These are phyloP conservation scores for Centropyge bicolor DNA, from an alignment of 2,797 vertebrate species.

Conservation along the genomic window DNA sequence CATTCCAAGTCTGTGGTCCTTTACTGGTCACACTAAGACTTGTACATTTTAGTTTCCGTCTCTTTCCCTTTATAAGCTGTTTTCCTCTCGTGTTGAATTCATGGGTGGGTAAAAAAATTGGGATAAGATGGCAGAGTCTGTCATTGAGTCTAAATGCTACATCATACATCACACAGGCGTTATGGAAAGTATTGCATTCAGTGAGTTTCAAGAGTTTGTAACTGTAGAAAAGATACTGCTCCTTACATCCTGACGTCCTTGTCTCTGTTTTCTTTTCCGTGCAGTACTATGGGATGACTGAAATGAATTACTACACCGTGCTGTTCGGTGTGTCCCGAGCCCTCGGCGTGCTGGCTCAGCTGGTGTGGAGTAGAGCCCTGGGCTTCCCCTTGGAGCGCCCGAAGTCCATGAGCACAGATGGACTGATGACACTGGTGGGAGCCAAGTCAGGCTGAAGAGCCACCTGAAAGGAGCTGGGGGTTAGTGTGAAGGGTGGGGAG, in stretches of 20 bases:
- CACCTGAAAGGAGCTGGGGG: constrained; percentile 56
- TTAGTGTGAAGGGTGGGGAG: constrained; percentile 72
- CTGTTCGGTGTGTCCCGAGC: constrained; percentile 96
- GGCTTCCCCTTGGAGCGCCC: constrained; percentile 96
- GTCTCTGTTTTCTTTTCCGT: constrained; percentile 18
- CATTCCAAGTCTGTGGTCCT: no score
- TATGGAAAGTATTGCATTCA: no score
- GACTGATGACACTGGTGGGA: constrained; percentile 93
- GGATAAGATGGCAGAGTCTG: no score
- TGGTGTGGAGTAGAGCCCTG: constrained; percentile 95
- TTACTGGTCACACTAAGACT: no score
- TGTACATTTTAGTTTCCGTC: no score
- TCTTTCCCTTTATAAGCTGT: no score
- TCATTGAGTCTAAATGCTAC: no score
- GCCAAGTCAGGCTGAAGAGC: constrained; percentile 89
- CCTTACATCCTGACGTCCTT: not conserved
- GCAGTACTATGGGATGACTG: constrained; percentile 97
- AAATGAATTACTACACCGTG: constrained; percentile 99
- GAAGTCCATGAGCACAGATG: constrained; percentile 98
- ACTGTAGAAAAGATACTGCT: no score
- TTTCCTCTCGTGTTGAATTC: no score
- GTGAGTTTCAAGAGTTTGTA: no score
- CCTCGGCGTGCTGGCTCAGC: constrained; percentile 92
- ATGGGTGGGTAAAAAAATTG: no score
- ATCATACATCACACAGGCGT: no score